Base-by-base conservation (phyloP, 1,140 invertebrate genomes). In the Bombus balteatus region DNA sequence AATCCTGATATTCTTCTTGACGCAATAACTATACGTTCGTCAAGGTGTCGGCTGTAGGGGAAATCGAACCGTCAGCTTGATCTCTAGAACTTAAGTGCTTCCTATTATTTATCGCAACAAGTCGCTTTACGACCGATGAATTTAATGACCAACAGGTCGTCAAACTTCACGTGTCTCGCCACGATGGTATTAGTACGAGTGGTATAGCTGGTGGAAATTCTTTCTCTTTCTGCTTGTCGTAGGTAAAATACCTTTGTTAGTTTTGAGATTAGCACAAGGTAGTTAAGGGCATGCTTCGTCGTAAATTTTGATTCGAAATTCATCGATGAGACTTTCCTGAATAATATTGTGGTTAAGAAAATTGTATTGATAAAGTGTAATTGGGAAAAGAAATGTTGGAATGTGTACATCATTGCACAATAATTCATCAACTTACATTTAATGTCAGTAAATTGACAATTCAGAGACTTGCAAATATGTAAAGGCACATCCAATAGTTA, bases 91-190 rank as follows among this genome's bases (percentile, higher is more conserved):
- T 6, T 3, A 78, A 68, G 57, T 34, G 22, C n/a, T 53, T 76
- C 32, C n/a, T 53, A 74, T 65, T 82, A 65, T 57, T 65, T 53
- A 25, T 6, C 8, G 10, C n/a, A 28, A 43, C 28, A 22, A 41
- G 73, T 47, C 22, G 22, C 37, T 62, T 68, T 77, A 68, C 53
- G 25, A 75, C 66, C 41, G 34, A 22, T 43, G 34, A 53, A 83
- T 59, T 88, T 87, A 59, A 82, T 37, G 65, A 34, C 62, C 25
- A 4, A 32, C 71, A 41, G 34, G 66, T 73, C 85, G 73, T 88
- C 62, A 88, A 85, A 77, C 57, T 82, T 37, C 72, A 62, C 82
- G 77, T 41, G 59, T 88, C 75, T 62, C 47, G 77, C 71, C 66
- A 47, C 81, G n/a, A 62, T 37, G 57, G 10, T 6, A 32, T 72